phyloP scores from a whole-genome alignment of 2,888 invertebrate species.

The Nudaria mundana region DNA sequence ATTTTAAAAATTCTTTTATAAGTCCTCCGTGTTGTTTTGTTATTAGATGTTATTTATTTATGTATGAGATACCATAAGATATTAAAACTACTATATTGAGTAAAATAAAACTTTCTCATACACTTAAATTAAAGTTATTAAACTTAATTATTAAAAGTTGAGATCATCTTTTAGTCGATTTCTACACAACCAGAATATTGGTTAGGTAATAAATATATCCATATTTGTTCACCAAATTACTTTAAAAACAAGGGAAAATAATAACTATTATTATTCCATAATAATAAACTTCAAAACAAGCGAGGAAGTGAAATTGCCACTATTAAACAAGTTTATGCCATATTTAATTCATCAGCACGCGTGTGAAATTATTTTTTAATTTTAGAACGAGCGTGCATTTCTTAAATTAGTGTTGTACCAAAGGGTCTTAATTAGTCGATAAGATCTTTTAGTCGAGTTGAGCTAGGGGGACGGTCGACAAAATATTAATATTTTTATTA shows the following conservation, averaged over 20 bases:
- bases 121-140: too few relatives aligned
- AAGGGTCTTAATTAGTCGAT: slow-evolving; percentile 25
- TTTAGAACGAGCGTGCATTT: slow-evolving; percentile 18
- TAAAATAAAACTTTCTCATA: too few relatives aligned
- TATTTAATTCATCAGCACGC: slow-evolving; percentile 3
- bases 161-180: too few relatives aligned
- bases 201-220: too few relatives aligned
- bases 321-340: background rate
- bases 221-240: background rate
- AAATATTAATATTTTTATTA: slow-evolving; percentile 34
- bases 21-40: too few relatives aligned
- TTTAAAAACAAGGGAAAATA: background rate
- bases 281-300: background rate
- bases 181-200: too few relatives aligned
- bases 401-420: slow-evolving; percentile 23
- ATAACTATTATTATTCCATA: background rate
- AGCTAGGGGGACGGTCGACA: slow-evolving; percentile 16
- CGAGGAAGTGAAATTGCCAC: background rate
- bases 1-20: too few relatives aligned
- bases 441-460: slow-evolving; percentile 23
- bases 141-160: too few relatives aligned
- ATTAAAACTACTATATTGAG: too few relatives aligned
- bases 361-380: slow-evolving; percentile 31
- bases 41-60: too few relatives aligned
- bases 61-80: too few relatives aligned